A percentile compares a stretch with the other conserved stretches of the same genome.
These are phyloP conservation scores for Ancistrus triradiatus DNA, from an alignment of 2,113 vertebrate genomes.

Conservation along the genomic window DNA sequence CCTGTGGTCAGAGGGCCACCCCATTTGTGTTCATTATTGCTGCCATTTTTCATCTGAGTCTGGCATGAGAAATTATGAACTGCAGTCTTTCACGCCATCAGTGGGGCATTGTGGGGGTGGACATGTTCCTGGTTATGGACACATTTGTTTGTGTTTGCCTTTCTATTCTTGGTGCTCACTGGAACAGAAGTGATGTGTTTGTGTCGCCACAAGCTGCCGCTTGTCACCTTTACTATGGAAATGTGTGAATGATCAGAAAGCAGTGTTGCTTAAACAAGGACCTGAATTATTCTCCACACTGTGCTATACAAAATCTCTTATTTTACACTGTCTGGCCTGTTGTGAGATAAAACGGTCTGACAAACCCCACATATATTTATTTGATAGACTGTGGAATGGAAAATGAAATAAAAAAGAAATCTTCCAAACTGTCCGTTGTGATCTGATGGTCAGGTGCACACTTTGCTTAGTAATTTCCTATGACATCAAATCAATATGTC, in stretches of 20 bases:
- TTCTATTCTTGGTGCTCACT: conserved; percentile 17
- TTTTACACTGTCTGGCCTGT: background rate
- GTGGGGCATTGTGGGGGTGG: background rate
- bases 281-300: background rate
- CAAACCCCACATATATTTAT: background rate
- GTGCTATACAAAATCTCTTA: background rate
- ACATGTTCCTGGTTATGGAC: background rate
- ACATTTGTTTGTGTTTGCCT: conserved; percentile 14
- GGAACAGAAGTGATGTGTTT: conserved; percentile 21
- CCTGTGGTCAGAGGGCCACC: background rate
- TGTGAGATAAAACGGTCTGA: background rate
- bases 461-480: conserved; percentile 51
- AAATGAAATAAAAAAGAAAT: background rate
- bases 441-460: background rate
- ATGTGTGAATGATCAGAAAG: conserved; percentile 22
- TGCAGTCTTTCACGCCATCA: background rate
- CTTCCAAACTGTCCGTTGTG: background rate
- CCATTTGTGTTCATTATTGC: conserved; percentile 32
- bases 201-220: conserved; percentile 22
- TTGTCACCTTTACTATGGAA: conserved; percentile 27
- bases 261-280: conserved; percentile 4
- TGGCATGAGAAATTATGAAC: conserved; percentile 8
- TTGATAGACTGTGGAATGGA: too few relatives aligned
- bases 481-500: conserved; percentile 68
- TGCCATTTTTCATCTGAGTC: conserved; percentile 14